These are phyloP conservation scores for Salpingus planirostris DNA, from an alignment of 2,888 invertebrate genomes.

Conservation along the genomic window DNA sequence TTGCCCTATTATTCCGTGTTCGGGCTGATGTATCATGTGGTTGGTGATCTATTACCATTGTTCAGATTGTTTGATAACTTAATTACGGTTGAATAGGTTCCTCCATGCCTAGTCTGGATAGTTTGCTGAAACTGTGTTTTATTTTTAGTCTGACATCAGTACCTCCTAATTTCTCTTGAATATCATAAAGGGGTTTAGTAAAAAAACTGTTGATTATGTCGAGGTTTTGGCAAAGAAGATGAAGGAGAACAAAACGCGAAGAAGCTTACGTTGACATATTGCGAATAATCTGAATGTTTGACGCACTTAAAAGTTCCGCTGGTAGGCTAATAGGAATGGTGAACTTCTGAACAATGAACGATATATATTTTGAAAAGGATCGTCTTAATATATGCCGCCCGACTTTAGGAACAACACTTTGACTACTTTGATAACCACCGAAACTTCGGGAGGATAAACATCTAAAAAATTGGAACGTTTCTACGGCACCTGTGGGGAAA, in stretches of 20 bases:
- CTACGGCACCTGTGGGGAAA: slow-evolving; percentile 23
- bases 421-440: slow-evolving; percentile 22
- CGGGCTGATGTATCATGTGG: slow-evolving; percentile 4
- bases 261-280: slow-evolving; percentile 6
- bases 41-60: neutral
- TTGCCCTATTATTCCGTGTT: slow-evolving; percentile 11
- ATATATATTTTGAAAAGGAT: slow-evolving; percentile 11
- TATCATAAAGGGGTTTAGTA: too few species aligned
- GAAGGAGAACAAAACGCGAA: neutral
- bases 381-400: slow-evolving; percentile 18
- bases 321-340: slow-evolving; percentile 18
- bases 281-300: slow-evolving; percentile 20
- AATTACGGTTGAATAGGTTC: too few species aligned
- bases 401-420: slow-evolving; percentile 18
- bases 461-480: slow-evolving; percentile 20
- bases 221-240: too few species aligned
- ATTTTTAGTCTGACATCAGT: too few species aligned
- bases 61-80: too few species aligned
- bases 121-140: too few species aligned
- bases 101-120: too few species aligned
- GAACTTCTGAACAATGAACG: slow-evolving; percentile 22
- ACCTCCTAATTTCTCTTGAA: too few species aligned
- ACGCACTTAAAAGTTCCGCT: too few species aligned
- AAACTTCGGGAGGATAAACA: slow-evolving; percentile 17
- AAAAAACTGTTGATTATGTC: too few species aligned